These are phyloP conservation scores for Ibidorhyncha struthersii DNA, from an alignment of 2,113 vertebrate species.

Conservation along the genomic window DNA sequence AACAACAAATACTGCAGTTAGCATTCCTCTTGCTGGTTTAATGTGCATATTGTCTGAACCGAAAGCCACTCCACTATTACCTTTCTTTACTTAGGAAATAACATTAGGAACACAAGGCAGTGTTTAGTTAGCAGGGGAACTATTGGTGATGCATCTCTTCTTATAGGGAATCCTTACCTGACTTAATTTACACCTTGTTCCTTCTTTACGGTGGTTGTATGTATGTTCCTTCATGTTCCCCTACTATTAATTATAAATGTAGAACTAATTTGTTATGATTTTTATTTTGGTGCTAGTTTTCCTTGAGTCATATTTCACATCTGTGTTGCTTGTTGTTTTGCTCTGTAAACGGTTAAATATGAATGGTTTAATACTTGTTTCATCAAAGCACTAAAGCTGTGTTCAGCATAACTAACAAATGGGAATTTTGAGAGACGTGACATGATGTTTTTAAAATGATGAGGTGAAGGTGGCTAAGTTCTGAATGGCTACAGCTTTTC, in stretches of 20 bases:
- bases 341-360: neutral
- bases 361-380: neutral
- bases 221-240: neutral
- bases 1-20: neutral
- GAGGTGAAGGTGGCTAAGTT: neutral
- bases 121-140: neutral
- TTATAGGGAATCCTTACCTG: neutral
- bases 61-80: neutral
- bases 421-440: neutral
- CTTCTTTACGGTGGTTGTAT: neutral
- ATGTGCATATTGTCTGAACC: neutral
- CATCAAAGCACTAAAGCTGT: neutral
- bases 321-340: neutral
- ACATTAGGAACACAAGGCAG: accelerated
- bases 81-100: neutral
- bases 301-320: neutral
- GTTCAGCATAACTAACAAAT: neutral
- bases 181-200: neutral
- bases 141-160: neutral
- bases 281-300: neutral
- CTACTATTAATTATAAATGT: neutral
- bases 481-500: neutral
- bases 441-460: neutral
- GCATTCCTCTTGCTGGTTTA: neutral
- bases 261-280: neutral